Evolutionary conservation across 2,888 invertebrate genomes (phyloP).

Genomic region (Clusia tigrina): DNA sequence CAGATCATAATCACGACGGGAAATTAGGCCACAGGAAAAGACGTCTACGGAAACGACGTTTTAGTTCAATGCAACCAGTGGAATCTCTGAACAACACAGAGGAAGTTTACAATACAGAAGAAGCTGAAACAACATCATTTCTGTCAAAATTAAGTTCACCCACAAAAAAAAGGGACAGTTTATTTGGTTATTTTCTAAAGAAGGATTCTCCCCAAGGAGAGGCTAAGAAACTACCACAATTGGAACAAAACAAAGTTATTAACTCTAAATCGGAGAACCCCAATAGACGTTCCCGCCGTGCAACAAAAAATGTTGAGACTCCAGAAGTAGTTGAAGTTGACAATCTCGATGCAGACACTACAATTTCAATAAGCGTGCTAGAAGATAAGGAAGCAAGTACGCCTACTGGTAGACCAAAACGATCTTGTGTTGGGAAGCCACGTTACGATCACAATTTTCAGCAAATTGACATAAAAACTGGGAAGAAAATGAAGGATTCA

Average conservation of each 20-base stretch:
- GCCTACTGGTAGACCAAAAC: conserved; percentile 51
- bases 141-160: conserved; percentile 69
- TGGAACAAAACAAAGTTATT: too few species aligned
- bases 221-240: too few species aligned
- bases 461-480: conserved; percentile 43
- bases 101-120: conserved; percentile 16
- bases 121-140: conserved; percentile 64
- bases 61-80: conserved; percentile 41
- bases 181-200: conserved; percentile 71
- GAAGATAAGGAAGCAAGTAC: conserved; percentile 25
- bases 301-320: conserved; percentile 24
- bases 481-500: conserved; percentile 25
- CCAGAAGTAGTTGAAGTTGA: conserved; percentile 30
- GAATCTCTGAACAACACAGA: conserved; percentile 23
- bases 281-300: neutral
- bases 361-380: neutral
- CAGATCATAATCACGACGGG: conserved; percentile 20
- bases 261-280: conserved; percentile 6
- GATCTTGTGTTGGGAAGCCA: conserved; percentile 56
- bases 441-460: conserved; percentile 59
- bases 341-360: conserved; percentile 6
- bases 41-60: conserved; percentile 37
- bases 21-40: conserved; percentile 42
- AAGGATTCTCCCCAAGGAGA: conserved; percentile 50
- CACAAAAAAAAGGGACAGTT: conserved; percentile 69